Evolutionary conservation across 2,113 vertebrate genomes (phyloP).

Genomic region (Alligator mississippiensis): DNA sequence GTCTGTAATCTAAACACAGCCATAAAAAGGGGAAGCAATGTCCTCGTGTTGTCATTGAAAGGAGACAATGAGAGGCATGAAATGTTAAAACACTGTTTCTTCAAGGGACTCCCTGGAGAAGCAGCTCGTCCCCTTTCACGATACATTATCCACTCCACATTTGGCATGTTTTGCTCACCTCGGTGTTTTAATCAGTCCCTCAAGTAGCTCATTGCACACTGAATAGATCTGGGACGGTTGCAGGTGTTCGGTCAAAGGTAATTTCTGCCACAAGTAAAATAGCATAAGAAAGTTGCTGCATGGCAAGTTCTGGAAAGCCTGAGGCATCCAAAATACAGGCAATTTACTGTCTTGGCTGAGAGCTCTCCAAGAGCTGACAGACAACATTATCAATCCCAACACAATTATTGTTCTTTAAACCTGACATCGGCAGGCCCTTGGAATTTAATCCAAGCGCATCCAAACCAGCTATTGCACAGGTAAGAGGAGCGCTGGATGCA

Average conservation of each 20-base stretch:
- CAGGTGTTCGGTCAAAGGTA: background rate
- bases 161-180: background rate
- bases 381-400: accelerated
- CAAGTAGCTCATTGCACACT: background rate
- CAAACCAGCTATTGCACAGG: accelerated
- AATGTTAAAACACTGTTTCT: accelerated
- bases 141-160: background rate
- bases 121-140: accelerated
- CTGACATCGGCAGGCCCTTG: background rate
- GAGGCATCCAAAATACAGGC: background rate
- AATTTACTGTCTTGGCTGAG: no score
- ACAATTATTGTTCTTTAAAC: background rate
- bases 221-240: background rate
- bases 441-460: accelerated
- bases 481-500: accelerated
- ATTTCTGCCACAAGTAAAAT: background rate
- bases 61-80: background rate
- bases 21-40: background rate
- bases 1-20: background rate
- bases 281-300: no score
- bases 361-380: background rate
- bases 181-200: background rate
- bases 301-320: background rate
- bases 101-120: background rate
- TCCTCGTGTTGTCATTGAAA: no score